These are phyloP conservation scores for Meteorus sp. DNA, from an alignment of 1,140 invertebrate species.

Conservation along the genomic window DNA sequence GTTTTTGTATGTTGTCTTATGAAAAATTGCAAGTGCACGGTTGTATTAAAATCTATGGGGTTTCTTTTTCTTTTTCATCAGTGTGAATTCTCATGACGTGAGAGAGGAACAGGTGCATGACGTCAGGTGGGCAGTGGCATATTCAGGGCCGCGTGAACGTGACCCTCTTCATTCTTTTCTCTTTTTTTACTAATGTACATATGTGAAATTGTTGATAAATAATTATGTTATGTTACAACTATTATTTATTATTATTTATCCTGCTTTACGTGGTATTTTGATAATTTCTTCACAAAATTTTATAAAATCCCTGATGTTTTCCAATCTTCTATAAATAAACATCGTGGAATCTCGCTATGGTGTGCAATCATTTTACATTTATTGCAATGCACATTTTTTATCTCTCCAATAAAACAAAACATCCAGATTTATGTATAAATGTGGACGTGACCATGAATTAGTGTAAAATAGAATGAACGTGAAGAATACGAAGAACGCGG, in stretches of 20 bases:
- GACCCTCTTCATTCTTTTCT: conserved; percentile 10
- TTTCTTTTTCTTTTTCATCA: no score
- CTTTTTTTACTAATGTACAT: neutral
- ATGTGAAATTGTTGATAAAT: neutral
- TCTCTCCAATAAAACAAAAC: neutral
- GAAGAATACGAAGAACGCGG: conserved; percentile 14
- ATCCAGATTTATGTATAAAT: neutral
- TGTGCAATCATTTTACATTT: no score
- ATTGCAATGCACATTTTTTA: neutral
- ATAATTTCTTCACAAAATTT: no score
- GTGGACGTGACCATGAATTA: conserved; percentile 14
- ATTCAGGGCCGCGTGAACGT: conserved; percentile 47
- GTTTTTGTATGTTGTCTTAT: no score
- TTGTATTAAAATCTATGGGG: conserved; percentile 46
- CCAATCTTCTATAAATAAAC: no score
- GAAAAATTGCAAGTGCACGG: conserved; percentile 35
- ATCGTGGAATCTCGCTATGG: no score
- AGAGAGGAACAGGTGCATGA: conserved; percentile 56
- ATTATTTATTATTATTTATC: neutral
- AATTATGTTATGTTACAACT: conserved; percentile 7
- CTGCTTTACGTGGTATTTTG: no score
- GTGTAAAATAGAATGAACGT: conserved; percentile 22
- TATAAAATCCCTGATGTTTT: no score
- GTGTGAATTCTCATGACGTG: conserved; percentile 40
- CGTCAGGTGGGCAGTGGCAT: conserved; percentile 56